Percentiles rank a stretch among this genome's conserved stretches.
These are phyloP conservation scores for Aphidius gifuensis DNA, from an alignment of 1,140 invertebrate species.

Conservation along the genomic window DNA sequence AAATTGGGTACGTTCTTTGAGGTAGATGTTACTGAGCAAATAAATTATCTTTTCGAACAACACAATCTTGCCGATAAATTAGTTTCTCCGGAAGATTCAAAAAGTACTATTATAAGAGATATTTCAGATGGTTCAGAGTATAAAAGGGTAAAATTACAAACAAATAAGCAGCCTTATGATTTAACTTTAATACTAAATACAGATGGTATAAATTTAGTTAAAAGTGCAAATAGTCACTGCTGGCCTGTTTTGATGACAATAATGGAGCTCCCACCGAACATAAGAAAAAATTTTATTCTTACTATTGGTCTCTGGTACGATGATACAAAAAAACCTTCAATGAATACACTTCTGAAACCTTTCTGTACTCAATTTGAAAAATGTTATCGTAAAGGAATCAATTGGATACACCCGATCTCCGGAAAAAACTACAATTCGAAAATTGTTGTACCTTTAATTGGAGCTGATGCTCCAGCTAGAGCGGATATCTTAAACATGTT, in stretches of 20 bases:
- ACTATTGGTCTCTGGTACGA: slow-evolving; percentile 26
- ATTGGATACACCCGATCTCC: slow-evolving; percentile 28
- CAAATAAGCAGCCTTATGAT: slow-evolving; percentile 20
- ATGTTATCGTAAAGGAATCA: slow-evolving; percentile 25
- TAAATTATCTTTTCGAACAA: too few species aligned
- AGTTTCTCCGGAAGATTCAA: too few species aligned
- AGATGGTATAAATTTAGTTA: slow-evolving; percentile 25
- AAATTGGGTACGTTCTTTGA: too few species aligned
- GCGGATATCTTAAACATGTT: slow-evolving; percentile 33
- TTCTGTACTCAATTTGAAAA: slow-evolving; percentile 27
- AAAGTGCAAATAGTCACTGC: slow-evolving; percentile 25
- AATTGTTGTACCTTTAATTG: slow-evolving; percentile 28
- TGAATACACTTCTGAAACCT: slow-evolving; percentile 30
- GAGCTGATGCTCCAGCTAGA: slow-evolving; percentile 33
- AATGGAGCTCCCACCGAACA: slow-evolving; percentile 23
- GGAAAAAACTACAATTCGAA: slow-evolving; percentile 15
- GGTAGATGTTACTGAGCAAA: too few species aligned
- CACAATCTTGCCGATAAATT: too few species aligned
- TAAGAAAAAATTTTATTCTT: slow-evolving; percentile 25
- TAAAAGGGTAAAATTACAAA: slow-evolving; percentile 23
- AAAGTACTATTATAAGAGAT: too few species aligned
- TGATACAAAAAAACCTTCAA: slow-evolving; percentile 20
- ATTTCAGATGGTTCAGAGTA: slow-evolving; percentile 29
- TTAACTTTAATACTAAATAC: slow-evolving; percentile 29
- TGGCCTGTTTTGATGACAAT: slow-evolving; percentile 30